Evolutionary conservation across 2,797 vertebrate species (phyloP).

Genomic region (Paramormyrops hopkinsi): DNA sequence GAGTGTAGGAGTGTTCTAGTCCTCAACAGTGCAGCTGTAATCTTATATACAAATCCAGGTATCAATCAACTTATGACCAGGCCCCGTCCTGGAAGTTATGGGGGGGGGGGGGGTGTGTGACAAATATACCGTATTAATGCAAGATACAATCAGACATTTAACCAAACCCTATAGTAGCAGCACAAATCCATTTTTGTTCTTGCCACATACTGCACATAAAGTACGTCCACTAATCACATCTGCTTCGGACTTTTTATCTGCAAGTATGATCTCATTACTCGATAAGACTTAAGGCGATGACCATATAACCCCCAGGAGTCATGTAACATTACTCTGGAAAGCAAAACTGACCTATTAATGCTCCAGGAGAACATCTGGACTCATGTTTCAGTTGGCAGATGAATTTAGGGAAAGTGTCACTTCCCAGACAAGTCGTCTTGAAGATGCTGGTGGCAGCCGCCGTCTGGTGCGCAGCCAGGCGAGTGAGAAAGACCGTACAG

Average conservation of each 20-base stretch:
- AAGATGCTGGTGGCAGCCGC: not conserved
- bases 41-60: not conserved
- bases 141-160: not conserved
- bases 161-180: not conserved
- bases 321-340: not conserved
- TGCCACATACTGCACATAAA: not conserved
- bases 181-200: not conserved
- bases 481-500: not conserved
- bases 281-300: not conserved
- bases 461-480: not conserved
- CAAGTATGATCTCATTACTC: not conserved
- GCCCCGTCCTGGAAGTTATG: not conserved
- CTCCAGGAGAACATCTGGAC: not conserved
- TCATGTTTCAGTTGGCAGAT: not conserved
- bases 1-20: not conserved
- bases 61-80: not conserved
- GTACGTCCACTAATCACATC: not conserved
- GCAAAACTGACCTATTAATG: not conserved
- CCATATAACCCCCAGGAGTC: not conserved
- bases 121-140: not conserved
- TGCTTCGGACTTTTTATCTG: not conserved
- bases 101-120: too few species aligned
- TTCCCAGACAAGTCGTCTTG: not conserved
- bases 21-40: not conserved
- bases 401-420: not conserved